Percentiles rank a stretch among this genome's conserved stretches.
Conservation (phyloP, 2,113 vertebrate genomes). For the Xenotilapia leptura region DNA sequence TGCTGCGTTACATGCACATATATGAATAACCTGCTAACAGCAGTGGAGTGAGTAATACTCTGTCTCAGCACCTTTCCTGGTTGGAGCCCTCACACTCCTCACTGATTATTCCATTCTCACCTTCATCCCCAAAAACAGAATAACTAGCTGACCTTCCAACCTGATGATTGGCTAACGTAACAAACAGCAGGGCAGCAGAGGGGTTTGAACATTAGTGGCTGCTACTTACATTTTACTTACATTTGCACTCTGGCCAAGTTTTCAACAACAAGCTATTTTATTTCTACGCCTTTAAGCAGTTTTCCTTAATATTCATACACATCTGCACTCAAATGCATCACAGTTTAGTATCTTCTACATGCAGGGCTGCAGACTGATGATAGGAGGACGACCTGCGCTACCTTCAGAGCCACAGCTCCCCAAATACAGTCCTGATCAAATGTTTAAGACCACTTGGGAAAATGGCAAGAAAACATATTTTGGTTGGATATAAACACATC, state of each 20-base stretch:
- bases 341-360: background rate
- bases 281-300: background rate
- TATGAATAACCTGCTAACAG: background rate
- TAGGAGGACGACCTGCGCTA: background rate
- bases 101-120: background rate
- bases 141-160: background rate
- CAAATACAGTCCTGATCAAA: background rate
- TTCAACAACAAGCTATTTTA: background rate
- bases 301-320: background rate
- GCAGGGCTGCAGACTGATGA: background rate
- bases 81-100: background rate
- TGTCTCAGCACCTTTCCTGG: background rate
- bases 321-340: background rate
- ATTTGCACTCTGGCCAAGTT: background rate
- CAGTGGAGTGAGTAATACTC: background rate
- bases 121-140: background rate
- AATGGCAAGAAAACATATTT: background rate
- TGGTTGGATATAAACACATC: background rate
- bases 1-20: background rate
- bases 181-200: background rate
- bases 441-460: background rate
- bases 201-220: background rate
- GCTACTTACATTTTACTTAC: background rate
- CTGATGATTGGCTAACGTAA: background rate
- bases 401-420: background rate